phyloP scores from a whole-genome alignment of 2,113 vertebrate species.

The Cheilinus undulatus region DNA sequence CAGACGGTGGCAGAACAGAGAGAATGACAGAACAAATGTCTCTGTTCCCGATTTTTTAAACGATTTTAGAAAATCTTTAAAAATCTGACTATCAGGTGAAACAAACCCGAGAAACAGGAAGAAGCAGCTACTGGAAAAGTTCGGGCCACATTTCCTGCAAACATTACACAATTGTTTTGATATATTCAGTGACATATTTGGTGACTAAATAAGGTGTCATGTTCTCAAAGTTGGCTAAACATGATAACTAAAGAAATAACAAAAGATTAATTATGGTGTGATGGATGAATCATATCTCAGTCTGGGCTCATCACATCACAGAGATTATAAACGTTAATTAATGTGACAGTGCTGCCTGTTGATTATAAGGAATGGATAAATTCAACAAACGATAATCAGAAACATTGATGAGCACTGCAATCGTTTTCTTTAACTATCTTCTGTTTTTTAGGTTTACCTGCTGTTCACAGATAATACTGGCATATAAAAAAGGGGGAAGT shows the following conservation, averaged over 20 bases:
- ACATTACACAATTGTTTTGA: neutral
- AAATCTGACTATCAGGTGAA: neutral
- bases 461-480: no score
- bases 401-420: no score
- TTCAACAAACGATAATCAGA: no score
- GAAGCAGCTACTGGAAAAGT: conserved; percentile 21
- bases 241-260: neutral
- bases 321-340: neutral
- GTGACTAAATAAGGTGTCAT: conserved; percentile 14
- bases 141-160: neutral
- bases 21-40: neutral
- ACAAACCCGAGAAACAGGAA: neutral
- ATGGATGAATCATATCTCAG: conserved; percentile 6
- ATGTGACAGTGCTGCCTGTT: neutral
- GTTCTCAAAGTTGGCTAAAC: neutral
- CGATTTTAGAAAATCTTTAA: no score
- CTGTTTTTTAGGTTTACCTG: neutral
- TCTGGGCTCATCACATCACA: neutral
- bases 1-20: neutral
- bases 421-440: no score
- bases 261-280: neutral
- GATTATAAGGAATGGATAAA: neutral
- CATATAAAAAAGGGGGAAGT: neutral
- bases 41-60: no score
- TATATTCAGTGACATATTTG: neutral